Percentiles rank a stretch among this genome's conserved stretches.
phyloP scores from a whole-genome alignment of 2,113 vertebrate genomes.

The Benitochromis conjunctus region DNA sequence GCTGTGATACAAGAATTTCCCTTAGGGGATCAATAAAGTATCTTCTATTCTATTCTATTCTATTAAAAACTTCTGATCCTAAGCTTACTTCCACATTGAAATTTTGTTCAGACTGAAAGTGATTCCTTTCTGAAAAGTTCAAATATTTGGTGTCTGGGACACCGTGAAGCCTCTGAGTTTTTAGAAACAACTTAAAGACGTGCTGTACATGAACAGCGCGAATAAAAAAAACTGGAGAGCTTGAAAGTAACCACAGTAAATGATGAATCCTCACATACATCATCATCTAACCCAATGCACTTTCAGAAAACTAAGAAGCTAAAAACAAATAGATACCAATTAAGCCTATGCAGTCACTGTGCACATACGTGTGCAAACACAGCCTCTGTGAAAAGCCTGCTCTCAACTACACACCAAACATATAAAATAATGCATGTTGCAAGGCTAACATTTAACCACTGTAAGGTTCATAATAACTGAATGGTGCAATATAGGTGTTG shows the following conservation, averaged over 20 bases:
- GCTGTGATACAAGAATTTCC: no score
- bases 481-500: not conserved
- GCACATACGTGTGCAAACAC: not conserved
- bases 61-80: not conserved
- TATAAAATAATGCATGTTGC: not conserved
- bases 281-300: not conserved
- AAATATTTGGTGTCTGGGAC: not conserved
- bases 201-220: not conserved
- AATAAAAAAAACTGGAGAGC: not conserved
- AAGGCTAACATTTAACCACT: not conserved
- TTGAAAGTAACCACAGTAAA: not conserved
- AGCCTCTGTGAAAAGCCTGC: not conserved
- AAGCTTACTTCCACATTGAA: not conserved
- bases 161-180: not conserved
- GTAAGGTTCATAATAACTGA: not conserved
- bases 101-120: not conserved
- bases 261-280: not conserved
- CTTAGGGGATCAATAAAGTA: no score
- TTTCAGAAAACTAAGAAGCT: not conserved
- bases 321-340: not conserved
- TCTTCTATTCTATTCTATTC: no score
- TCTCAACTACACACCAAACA: not conserved
- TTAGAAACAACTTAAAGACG: not conserved
- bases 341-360: not conserved
- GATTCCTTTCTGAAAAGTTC: not conserved